Evolutionary conservation across 2,888 invertebrate genomes (phyloP).

Genomic region (Chironomus riparius): DNA sequence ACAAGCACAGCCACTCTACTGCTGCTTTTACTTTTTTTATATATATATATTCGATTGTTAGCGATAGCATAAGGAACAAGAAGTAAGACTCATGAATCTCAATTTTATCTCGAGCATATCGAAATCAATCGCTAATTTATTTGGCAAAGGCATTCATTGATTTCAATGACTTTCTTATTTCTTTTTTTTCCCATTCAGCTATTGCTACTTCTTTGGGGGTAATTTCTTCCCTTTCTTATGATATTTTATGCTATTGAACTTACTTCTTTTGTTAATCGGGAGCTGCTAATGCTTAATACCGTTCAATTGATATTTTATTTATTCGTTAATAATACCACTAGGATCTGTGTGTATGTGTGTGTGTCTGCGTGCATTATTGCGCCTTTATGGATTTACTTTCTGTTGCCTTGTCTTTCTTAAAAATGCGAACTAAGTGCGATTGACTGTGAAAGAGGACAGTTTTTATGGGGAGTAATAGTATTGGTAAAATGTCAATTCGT

Average conservation of each 20-base stretch:
- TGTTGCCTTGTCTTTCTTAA: neutral
- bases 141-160: slow-evolving; percentile 17
- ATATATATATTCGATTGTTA: neutral
- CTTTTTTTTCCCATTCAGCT: neutral
- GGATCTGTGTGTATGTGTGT: slow-evolving; percentile 9
- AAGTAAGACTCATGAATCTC: neutral
- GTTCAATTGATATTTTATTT: slow-evolving; percentile 26
- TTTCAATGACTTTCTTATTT: slow-evolving; percentile 14
- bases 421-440: neutral
- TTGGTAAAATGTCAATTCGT: slow-evolving; percentile 12
- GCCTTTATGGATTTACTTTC: slow-evolving; percentile 1
- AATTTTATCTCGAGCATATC: slow-evolving; percentile 10
- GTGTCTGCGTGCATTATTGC: slow-evolving; percentile 3
- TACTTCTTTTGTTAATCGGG: neutral
- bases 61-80: neutral
- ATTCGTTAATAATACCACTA: slow-evolving; percentile 26
- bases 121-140: slow-evolving; percentile 27
- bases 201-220: no score
- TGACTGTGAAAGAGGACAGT: neutral
- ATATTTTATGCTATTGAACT: neutral
- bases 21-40: no score
- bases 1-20: no score
- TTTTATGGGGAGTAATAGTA: neutral
- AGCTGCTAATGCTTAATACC: neutral
- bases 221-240: neutral